Evolutionary conservation across 2,113 vertebrate genomes (phyloP).

Genomic region (Rana temporaria): DNA sequence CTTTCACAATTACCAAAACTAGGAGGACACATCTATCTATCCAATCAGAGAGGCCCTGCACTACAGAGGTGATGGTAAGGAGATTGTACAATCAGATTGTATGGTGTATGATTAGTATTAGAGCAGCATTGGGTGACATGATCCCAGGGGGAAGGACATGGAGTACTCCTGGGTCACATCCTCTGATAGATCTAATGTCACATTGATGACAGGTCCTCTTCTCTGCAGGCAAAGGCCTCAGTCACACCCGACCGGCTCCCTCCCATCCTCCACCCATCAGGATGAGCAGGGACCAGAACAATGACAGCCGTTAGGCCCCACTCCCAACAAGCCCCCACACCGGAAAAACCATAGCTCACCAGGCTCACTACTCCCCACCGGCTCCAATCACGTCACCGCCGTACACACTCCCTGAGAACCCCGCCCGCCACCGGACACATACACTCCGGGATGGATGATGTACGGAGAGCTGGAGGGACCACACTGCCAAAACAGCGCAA

Average conservation of each 20-base stretch:
- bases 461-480: constrained; percentile 5
- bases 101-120: too few relatives aligned
- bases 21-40: too few relatives aligned
- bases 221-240: too few relatives aligned
- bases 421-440: constrained; percentile 43
- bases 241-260: neutral
- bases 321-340: neutral
- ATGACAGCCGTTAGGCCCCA: constrained; percentile 23
- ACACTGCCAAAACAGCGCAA: neutral
- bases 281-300: neutral
- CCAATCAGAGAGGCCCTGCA: too few relatives aligned
- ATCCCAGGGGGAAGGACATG: too few relatives aligned
- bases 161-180: too few relatives aligned
- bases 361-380: constrained; percentile 10
- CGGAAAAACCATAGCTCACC: neutral
- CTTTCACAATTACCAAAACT: too few relatives aligned
- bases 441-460: constrained; percentile 28
- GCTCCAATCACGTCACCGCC: constrained; percentile 11
- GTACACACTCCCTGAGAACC: constrained; percentile 23
- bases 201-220: too few relatives aligned
- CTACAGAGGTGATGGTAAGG: too few relatives aligned
- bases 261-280: neutral
- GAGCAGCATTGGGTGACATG: too few relatives aligned
- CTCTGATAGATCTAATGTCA: too few relatives aligned
- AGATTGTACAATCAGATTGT: too few relatives aligned